Evolutionary conservation across 2,113 vertebrate genomes (phyloP).

Genomic region (Macrotis lagotis): DNA sequence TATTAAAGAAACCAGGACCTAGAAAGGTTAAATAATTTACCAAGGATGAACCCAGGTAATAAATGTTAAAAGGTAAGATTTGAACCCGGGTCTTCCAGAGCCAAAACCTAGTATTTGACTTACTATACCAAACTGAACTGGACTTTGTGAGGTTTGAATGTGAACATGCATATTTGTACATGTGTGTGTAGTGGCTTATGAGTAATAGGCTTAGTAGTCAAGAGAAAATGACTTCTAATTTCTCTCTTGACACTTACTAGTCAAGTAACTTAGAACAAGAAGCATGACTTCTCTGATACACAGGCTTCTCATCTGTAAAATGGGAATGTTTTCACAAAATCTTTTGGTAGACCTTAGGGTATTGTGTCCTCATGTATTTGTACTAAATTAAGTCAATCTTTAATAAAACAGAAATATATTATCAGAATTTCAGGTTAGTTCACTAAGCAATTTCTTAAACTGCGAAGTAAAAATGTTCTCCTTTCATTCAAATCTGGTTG

Average conservation of each 20-base stretch:
- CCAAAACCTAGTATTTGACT: background rate
- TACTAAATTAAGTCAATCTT: background rate
- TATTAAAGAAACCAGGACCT: background rate
- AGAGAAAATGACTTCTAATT: too few relatives aligned
- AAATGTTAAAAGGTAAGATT: background rate
- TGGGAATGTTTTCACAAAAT: too few relatives aligned
- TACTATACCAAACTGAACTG: background rate
- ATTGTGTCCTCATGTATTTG: too few relatives aligned
- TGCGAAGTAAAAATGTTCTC: slow-evolving; percentile 10
- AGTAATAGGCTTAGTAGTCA: too few relatives aligned
- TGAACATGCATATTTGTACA: background rate
- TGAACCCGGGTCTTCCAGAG: background rate
- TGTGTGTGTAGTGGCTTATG: background rate
- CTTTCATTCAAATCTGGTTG: slow-evolving; percentile 35
- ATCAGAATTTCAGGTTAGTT: background rate
- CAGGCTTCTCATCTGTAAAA: background rate
- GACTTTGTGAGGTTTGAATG: background rate
- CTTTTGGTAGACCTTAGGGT: too few relatives aligned
- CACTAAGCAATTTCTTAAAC: background rate
- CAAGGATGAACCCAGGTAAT: background rate
- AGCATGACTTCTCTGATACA: background rate
- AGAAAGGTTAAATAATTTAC: background rate
- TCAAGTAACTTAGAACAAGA: background rate
- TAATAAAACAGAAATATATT: background rate
- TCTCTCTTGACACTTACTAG: too few relatives aligned